These are phyloP conservation scores for Rhinichthys klamathensis DNA, from an alignment of 2,113 vertebrate genomes.

Conservation along the genomic window DNA sequence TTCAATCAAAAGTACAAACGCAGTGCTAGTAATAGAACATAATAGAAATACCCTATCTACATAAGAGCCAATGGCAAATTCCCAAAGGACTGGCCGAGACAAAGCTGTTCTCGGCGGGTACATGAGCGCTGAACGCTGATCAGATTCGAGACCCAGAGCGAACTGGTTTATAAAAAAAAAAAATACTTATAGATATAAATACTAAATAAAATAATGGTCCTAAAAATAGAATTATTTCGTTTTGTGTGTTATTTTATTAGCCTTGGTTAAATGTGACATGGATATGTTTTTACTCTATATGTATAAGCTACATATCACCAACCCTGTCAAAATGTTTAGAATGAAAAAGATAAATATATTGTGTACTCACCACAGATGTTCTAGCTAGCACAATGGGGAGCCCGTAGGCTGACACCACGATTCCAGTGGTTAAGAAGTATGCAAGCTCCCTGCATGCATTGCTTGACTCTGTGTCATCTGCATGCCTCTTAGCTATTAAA, in stretches of 20 bases:
- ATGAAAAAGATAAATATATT: neutral
- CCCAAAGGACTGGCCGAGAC: too few species aligned
- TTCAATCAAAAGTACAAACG: too few species aligned
- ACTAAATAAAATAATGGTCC: too few species aligned
- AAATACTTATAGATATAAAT: too few species aligned
- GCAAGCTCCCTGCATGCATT: conserved; percentile 91
- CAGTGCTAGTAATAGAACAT: too few species aligned
- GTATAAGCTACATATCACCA: too few species aligned
- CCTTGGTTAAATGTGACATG: neutral
- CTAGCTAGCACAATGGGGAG: conserved; percentile 89
- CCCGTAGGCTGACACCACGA: conserved; percentile 93
- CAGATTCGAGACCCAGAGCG: too few species aligned
- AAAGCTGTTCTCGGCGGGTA: too few species aligned
- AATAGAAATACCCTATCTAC: too few species aligned
- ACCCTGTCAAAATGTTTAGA: neutral
- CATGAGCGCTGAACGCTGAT: too few species aligned
- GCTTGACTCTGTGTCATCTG: conserved; percentile 86
- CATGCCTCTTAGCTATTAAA: conserved; percentile 86
- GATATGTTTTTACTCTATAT: neutral
- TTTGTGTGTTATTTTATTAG: neutral
- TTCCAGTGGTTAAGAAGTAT: conserved; percentile 93
- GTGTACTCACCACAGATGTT: conserved; percentile 76
- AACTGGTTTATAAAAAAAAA: too few species aligned
- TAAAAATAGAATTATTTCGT: neutral
- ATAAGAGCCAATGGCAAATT: too few species aligned